These are phyloP conservation scores for Rhadinocentrus ornatus DNA, from an alignment of 2,797 vertebrate species.

Conservation along the genomic window DNA sequence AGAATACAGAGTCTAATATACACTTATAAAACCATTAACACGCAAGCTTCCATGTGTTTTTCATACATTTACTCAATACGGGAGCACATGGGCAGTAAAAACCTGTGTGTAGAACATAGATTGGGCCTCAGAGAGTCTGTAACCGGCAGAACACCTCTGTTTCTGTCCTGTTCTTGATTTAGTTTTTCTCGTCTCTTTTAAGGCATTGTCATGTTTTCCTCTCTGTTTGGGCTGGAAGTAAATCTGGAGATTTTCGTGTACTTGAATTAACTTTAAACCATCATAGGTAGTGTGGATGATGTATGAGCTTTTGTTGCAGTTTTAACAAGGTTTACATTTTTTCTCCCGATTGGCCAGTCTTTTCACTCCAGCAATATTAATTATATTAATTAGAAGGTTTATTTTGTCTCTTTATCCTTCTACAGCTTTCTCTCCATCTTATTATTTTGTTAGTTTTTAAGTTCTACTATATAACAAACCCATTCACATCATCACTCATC, in stretches of 20 bases:
- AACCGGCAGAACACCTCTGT: constrained; percentile 38
- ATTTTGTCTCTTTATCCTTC: constrained; percentile 2
- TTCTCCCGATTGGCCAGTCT: background rate
- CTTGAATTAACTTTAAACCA: constrained; percentile 28
- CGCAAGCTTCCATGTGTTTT: constrained; percentile 19
- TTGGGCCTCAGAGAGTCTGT: constrained; percentile 34
- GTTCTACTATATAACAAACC: background rate
- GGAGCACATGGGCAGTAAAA: constrained; percentile 37
- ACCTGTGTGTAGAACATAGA: constrained; percentile 16
- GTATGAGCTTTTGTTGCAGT: constrained; percentile 24
- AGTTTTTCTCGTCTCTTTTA: constrained; percentile 9
- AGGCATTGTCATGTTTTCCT: constrained; percentile 21
- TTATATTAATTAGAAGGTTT: constrained; percentile 35
- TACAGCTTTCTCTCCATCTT: background rate
- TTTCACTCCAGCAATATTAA: constrained; percentile 10
- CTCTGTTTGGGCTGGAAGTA: constrained; percentile 34
- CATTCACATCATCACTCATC: background rate
- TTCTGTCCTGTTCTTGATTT: constrained; percentile 12
- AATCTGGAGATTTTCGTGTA: constrained; percentile 23
- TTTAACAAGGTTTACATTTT: constrained; percentile 21
- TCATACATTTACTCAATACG: background rate
- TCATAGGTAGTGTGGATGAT: constrained; percentile 19
- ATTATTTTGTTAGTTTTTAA: background rate
- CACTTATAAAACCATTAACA: background rate
- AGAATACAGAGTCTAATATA: constrained; percentile 58